phyloP scores from a whole-genome alignment of 2,113 vertebrate genomes.

The Brevimyrus niger region DNA sequence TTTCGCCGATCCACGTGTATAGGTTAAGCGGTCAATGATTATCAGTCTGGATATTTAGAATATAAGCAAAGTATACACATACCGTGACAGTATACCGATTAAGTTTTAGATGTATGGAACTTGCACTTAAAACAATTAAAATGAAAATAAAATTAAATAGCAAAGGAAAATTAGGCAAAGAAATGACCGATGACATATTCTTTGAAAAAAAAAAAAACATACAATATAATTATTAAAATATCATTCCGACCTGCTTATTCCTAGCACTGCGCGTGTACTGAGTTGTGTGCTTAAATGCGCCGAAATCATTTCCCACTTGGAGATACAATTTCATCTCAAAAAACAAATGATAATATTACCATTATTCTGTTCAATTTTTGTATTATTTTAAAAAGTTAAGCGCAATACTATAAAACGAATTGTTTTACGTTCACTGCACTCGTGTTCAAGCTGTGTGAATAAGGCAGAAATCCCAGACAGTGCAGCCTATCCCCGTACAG shows the following conservation, averaged over 20 bases:
- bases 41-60: slow-evolving; percentile 3
- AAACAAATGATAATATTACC: not conserved
- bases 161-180: not conserved
- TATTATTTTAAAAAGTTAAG: not conserved
- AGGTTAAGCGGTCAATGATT: slow-evolving; percentile 35
- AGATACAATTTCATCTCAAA: not conserved
- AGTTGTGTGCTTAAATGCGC: not conserved
- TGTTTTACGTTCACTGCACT: not conserved
- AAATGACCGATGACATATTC: not conserved
- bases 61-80: not conserved
- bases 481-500: slow-evolving; percentile 58
- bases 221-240: not conserved
- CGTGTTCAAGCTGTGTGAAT: not conserved
- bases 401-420: not conserved
- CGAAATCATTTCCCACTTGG: not conserved
- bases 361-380: not conserved
- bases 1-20: slow-evolving; percentile 36
- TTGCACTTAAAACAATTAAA: not conserved
- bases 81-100: not conserved
- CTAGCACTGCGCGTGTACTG: not conserved
- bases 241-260: not conserved
- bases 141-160: not conserved
- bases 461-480: slow-evolving; percentile 56
- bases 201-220: not conserved
- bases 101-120: not conserved